Evolutionary conservation across 2,888 invertebrate species (phyloP).

Genomic region (Lithophane ornitopus): DNA sequence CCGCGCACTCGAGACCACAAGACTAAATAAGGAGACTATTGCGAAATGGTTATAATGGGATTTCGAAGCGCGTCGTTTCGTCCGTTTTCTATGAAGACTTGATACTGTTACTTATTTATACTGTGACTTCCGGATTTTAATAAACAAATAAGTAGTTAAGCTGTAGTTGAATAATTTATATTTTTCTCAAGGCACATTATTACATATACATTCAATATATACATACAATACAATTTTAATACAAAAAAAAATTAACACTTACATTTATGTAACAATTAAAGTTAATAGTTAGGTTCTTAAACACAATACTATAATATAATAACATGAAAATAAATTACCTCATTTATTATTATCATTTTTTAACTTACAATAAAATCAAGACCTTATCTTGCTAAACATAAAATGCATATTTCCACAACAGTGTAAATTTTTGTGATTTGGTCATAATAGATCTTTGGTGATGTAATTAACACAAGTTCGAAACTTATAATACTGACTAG

Average conservation of each 20-base stretch:
- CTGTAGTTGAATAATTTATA: constrained; percentile 7
- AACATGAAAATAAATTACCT: neutral
- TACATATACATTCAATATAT: neutral
- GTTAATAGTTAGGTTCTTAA: neutral
- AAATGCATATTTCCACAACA: constrained; percentile 1
- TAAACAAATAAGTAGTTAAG: neutral
- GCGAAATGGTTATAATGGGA: too few species aligned
- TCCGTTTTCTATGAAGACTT: too few species aligned
- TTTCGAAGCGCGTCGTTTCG: too few species aligned
- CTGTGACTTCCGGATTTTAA: neutral
- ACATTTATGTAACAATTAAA: neutral
- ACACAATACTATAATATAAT: too few species aligned
- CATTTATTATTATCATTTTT: neutral
- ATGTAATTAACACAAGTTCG: neutral
- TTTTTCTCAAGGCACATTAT: constrained; percentile 37
- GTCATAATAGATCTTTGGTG: constrained; percentile 9
- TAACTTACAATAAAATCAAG: neutral
- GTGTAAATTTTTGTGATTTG: neutral
- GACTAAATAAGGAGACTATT: too few species aligned
- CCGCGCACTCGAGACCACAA: too few species aligned
- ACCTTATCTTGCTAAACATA: neutral
- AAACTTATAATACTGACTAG: constrained; percentile 10
- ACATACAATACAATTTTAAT: neutral
- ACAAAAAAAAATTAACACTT: neutral
- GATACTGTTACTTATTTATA: too few species aligned